Evolutionary conservation across 1,140 invertebrate genomes (phyloP).

Genomic region (Drosophila parvula): DNA sequence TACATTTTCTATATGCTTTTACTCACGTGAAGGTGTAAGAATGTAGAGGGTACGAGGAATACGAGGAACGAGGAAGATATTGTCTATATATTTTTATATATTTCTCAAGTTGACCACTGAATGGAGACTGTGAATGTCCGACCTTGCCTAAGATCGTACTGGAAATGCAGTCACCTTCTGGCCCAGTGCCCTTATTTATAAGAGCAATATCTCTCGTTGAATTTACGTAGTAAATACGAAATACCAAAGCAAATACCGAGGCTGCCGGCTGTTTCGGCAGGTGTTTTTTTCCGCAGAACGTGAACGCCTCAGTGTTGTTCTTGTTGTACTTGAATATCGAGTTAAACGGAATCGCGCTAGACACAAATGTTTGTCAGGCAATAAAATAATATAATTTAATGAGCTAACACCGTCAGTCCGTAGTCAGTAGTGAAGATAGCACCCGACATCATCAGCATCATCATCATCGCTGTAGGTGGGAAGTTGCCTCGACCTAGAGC

Average conservation of each 20-base stretch:
- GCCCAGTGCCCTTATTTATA: conserved; percentile 43
- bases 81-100: neutral
- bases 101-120: conserved; percentile 4
- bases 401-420: conserved; percentile 20
- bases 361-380: conserved; percentile 70
- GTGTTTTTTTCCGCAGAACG: conserved; percentile 63
- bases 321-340: conserved; percentile 33
- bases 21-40: conserved; percentile 38
- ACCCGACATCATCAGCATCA: neutral
- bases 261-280: conserved; percentile 35
- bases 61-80: neutral
- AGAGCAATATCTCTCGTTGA: conserved; percentile 3
- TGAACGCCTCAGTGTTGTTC: neutral
- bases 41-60: neutral
- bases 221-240: conserved; percentile 45
- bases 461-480: conserved; percentile 9
- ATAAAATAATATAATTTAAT: conserved; percentile 53
- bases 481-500: conserved; percentile 45
- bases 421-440: conserved; percentile 12
- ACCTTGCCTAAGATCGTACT: conserved; percentile 15
- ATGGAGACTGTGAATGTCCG: conserved; percentile 14
- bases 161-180: conserved; percentile 19
- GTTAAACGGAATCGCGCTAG: conserved; percentile 67
- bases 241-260: conserved; percentile 35
- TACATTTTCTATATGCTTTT: neutral